These are phyloP conservation scores for Solenopsis fugax DNA, from an alignment of 1,140 invertebrate genomes.

Conservation along the genomic window DNA sequence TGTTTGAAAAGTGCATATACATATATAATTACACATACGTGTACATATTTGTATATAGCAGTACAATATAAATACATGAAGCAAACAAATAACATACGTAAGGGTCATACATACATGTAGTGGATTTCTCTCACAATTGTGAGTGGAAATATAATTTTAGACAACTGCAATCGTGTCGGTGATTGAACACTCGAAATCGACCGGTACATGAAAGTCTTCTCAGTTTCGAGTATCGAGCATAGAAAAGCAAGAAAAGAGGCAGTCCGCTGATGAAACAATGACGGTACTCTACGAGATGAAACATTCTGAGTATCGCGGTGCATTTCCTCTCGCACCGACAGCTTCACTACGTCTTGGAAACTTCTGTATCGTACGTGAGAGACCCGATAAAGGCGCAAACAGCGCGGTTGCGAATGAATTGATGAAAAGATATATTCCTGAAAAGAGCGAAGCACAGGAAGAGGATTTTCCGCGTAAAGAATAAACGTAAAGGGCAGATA, in stretches of 20 bases:
- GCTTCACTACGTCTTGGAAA: slow-evolving; percentile 31
- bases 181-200: slow-evolving; percentile 27
- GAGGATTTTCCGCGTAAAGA: neutral
- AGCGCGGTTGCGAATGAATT: neutral
- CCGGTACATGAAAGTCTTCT: slow-evolving; percentile 21
- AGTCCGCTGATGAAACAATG: slow-evolving; percentile 32
- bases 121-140: neutral
- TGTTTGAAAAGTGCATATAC: too few species aligned
- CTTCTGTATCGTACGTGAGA: slow-evolving; percentile 33
- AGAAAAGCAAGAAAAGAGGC: slow-evolving; percentile 3
- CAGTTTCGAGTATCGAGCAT: neutral
- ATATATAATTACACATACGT: too few species aligned
- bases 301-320: slow-evolving; percentile 32
- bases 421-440: slow-evolving; percentile 26
- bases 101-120: too few species aligned
- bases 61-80: too few species aligned
- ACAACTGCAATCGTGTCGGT: neutral
- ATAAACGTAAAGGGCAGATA: neutral
- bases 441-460: neutral
- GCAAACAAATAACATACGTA: too few species aligned
- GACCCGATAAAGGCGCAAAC: slow-evolving; percentile 15
- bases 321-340: neutral
- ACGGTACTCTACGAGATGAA: slow-evolving; percentile 55
- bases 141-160: slow-evolving; percentile 29
- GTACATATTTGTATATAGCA: too few species aligned